phyloP scores from a whole-genome alignment of 2,113 vertebrate species.

The Thermophis baileyi region DNA sequence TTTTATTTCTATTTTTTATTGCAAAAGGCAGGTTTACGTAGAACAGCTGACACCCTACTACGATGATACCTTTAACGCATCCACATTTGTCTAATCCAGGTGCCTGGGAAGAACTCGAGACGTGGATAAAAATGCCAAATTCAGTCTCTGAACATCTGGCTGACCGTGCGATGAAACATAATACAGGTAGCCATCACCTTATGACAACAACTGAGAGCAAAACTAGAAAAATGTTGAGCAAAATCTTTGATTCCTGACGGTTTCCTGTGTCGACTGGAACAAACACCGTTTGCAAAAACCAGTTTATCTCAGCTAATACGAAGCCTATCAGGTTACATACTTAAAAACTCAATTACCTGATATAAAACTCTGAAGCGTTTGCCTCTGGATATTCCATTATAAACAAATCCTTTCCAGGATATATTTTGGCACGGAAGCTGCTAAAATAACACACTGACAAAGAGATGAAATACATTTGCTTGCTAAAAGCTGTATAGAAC shows the following conservation, averaged over 20 bases:
- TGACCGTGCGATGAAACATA: no score
- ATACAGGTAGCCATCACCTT: no score
- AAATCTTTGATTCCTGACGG: not conserved
- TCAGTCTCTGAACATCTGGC: no score
- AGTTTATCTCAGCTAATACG: not conserved
- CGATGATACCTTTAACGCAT: no score
- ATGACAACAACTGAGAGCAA: no score
- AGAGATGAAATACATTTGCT: not conserved
- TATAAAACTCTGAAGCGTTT: not conserved
- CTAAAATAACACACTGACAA: not conserved
- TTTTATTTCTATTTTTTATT: no score
- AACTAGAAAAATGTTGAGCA: not conserved
- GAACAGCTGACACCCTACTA: no score
- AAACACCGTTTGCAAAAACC: not conserved
- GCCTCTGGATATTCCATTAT: constrained; percentile 10
- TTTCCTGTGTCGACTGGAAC: not conserved
- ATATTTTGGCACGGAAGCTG: not conserved
- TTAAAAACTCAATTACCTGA: constrained; percentile 8
- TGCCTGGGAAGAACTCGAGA: no score
- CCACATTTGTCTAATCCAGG: no score
- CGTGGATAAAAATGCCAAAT: no score
- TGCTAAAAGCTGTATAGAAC: not conserved
- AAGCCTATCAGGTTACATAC: not conserved
- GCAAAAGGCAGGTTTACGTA: no score
- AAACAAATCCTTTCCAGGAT: not conserved